These are phyloP conservation scores for Zaprionus capensis DNA, from an alignment of 1,140 invertebrate species.

Conservation along the genomic window DNA sequence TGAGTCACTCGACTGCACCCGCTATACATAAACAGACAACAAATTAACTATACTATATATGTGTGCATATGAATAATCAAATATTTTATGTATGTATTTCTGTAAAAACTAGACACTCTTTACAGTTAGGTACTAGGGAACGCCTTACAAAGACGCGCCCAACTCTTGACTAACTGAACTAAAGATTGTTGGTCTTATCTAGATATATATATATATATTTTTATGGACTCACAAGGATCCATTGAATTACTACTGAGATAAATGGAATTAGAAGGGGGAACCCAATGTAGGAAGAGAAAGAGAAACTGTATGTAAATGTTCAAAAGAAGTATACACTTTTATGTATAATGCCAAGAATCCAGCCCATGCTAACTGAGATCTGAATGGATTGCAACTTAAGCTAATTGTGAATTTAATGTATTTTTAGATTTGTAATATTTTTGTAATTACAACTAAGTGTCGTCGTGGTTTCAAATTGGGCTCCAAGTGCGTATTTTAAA, in stretches of 20 bases:
- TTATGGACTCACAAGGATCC: conserved; percentile 3
- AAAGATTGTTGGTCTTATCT: background rate
- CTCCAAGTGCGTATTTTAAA: conserved; percentile 49
- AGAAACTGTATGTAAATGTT: conserved; percentile 39
- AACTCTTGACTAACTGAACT: background rate
- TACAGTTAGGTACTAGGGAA: conserved; percentile 12
- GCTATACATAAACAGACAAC: conserved; percentile 18
- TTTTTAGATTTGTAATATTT: conserved; percentile 71
- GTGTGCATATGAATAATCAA: conserved; percentile 3
- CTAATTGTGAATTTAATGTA: conserved; percentile 72
- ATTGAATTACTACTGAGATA: background rate
- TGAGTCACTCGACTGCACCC: background rate
- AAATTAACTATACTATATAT: conserved; percentile 11
- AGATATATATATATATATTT: conserved; percentile 7
- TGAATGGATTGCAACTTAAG: conserved; percentile 51
- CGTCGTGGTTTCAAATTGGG: conserved; percentile 78
- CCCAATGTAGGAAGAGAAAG: background rate
- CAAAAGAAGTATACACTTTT: conserved; percentile 24
- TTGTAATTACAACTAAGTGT: conserved; percentile 57
- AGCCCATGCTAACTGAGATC: conserved; percentile 60
- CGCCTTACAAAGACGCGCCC: background rate
- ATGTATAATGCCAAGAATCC: conserved; percentile 63
- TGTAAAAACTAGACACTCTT: background rate
- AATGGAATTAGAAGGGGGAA: background rate
- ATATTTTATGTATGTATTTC: conserved; percentile 11